Evolutionary conservation across 2,113 vertebrate genomes (phyloP), one percentile per base, ranked within the genome.

Genomic region (Sphyrna mokarran): DNA sequence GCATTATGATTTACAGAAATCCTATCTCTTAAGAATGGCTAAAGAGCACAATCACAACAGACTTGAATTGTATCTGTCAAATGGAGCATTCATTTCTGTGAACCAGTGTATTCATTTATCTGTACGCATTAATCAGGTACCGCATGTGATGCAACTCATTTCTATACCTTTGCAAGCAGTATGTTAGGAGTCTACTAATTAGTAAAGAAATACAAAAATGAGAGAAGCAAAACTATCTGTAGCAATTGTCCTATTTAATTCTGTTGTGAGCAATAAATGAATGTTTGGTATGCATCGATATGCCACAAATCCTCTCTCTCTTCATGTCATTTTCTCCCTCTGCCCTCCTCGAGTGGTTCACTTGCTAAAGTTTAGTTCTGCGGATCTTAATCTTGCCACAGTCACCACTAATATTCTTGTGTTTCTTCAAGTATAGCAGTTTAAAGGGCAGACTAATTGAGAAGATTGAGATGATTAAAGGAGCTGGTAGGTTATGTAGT

Each of bases 61-160:
- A 72, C 69, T 43, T 72, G 40, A 95, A 72, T 54, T 95, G 40
- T 95, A 72, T 69, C 37, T 95, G 94, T 76, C 68, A 72, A 90
- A 72, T 72, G 69, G 7, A 43, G 68, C 26, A 72, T 95, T 70
- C 11, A 95, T 95, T 54, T 54, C 69, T 14, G 94, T 95, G 40
- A 76, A 68, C 40, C 54, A 20, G 37, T 43, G 16, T 29, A 48
- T 72, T 72, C 0, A 95, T 70, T 76, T 54, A 54, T 43, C 40
- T 95, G 68, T 48, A 33, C 69, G 48, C 69, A 43, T 95, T 70
- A 95, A 54, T 72, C 37, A 72, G 18, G 43, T 76, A 9, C 94
- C 26, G 54, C 48, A n/a, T 33, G 26, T 89, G 48, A 33, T 61
- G 87, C 33, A 29, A 33, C 18, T 43, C 26, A 95, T 76, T 72